phyloP scores from a whole-genome alignment of 2,113 vertebrate species.

The Eclectus roratus region DNA sequence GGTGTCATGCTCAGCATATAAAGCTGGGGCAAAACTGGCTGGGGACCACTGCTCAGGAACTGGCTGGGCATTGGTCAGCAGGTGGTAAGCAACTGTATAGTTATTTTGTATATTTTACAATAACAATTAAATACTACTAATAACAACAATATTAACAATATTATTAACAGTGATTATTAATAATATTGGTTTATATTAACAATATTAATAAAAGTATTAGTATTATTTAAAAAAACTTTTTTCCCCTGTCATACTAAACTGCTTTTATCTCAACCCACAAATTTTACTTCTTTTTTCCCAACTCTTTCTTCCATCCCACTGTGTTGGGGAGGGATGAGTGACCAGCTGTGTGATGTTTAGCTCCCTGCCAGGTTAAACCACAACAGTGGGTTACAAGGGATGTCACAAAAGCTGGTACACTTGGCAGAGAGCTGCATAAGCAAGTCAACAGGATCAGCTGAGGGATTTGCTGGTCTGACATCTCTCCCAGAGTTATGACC shows the following conservation, averaged over 20 bases:
- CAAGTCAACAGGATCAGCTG: not conserved
- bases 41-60: not conserved
- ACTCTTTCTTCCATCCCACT: not conserved
- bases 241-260: not conserved
- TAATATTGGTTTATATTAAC: not conserved
- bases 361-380: not conserved
- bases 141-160: not conserved
- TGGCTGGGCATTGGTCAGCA: fast-evolving
- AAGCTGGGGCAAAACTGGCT: not conserved
- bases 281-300: not conserved
- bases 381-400: not conserved
- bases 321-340: not conserved
- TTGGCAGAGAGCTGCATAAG: not conserved
- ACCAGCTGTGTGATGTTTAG: not conserved
- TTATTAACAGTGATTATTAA: not conserved
- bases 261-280: not conserved
- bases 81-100: not conserved
- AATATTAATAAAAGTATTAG: not conserved
- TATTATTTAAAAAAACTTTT: not conserved
- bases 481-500: not conserved
- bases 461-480: not conserved
- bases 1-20: not conserved
- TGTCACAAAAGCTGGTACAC: not conserved
- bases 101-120: not conserved
- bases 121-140: not conserved